Percentiles rank a stretch among this genome's conserved stretches.
These are phyloP conservation scores for Euclidia mi DNA, from an alignment of 2,888 invertebrate genomes.

Conservation along the genomic window DNA sequence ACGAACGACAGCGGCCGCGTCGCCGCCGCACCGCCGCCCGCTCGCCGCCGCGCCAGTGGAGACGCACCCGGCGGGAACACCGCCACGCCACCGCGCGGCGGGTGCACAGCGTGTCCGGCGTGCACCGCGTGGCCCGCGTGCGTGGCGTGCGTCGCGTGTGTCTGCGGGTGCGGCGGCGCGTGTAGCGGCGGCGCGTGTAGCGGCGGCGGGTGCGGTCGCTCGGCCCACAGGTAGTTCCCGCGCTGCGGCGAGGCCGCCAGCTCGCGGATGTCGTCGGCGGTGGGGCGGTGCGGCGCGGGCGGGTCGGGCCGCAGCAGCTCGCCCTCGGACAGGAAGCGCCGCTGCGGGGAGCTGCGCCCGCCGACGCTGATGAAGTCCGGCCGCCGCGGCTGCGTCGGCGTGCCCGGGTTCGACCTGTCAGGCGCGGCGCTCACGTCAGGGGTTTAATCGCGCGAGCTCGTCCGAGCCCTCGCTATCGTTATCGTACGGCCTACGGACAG, in stretches of 20 bases:
- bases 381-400: constrained; percentile 96
- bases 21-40: constrained; percentile 89
- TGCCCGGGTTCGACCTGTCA: constrained; percentile 97
- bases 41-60: constrained; percentile 74
- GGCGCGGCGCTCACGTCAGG: constrained; percentile 87
- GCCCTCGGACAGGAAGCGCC: constrained; percentile 95
- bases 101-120: too few relatives aligned
- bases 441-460: constrained; percentile 89
- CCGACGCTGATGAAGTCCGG: constrained; percentile 96
- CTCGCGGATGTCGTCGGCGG: constrained; percentile 95
- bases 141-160: too few relatives aligned
- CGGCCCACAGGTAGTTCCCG: constrained; percentile 84
- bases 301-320: constrained; percentile 94
- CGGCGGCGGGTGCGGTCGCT: constrained; percentile 87
- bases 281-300: constrained; percentile 91
- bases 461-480: constrained; percentile 89
- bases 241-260: constrained; percentile 96
- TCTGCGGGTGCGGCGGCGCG: too few relatives aligned
- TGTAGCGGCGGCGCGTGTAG: too few relatives aligned
- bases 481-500: constrained; percentile 90
- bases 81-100: constrained; percentile 67
- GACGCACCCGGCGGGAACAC: constrained; percentile 80
- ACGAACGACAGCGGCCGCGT: constrained; percentile 96
- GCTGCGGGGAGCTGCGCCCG: constrained; percentile 92
- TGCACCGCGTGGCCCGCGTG: too few relatives aligned